Percentiles rank a stretch among this genome's conserved stretches.
phyloP scores from a whole-genome alignment of 1,140 invertebrate genomes.

The Sesamia nonagrioides region DNA sequence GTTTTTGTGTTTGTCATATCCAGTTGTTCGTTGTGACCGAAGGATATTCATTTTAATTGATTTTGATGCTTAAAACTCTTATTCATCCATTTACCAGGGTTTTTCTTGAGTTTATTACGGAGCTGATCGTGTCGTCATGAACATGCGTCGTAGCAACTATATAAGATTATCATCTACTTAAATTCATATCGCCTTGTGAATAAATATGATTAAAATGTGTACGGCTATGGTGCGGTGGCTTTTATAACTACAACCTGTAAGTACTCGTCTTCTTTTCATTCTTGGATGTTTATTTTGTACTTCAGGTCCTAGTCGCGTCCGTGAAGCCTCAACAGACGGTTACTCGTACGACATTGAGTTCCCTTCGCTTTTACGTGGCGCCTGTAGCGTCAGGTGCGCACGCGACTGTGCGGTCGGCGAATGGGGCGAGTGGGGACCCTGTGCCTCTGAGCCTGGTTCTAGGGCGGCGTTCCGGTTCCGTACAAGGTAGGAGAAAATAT shows the following conservation, averaged over 20 bases:
- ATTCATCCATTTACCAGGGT: too few species aligned
- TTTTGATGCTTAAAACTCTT: too few species aligned
- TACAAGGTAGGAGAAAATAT: conserved; percentile 64
- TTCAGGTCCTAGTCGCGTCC: conserved; percentile 73
- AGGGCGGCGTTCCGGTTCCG: conserved; percentile 78
- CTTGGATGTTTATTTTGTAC: neutral
- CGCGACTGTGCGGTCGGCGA: conserved; percentile 89
- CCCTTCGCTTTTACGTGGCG: conserved; percentile 85
- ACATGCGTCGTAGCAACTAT: too few species aligned
- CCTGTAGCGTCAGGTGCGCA: conserved; percentile 90
- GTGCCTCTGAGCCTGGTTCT: conserved; percentile 85
- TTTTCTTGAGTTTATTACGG: too few species aligned
- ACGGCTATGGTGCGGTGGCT: too few species aligned
- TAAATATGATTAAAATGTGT: too few species aligned
- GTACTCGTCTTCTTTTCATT: neutral
- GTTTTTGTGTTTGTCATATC: too few species aligned
- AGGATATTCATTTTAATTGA: too few species aligned
- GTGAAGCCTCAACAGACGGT: conserved; percentile 79
- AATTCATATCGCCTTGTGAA: too few species aligned
- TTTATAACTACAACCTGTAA: neutral
- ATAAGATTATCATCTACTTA: too few species aligned
- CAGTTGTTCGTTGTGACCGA: too few species aligned
- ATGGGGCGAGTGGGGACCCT: conserved; percentile 89
- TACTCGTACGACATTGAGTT: conserved; percentile 80
- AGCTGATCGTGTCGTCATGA: too few species aligned